phyloP scores from a whole-genome alignment of 1,140 invertebrate genomes.

The Rhizoglyphus robini region DNA sequence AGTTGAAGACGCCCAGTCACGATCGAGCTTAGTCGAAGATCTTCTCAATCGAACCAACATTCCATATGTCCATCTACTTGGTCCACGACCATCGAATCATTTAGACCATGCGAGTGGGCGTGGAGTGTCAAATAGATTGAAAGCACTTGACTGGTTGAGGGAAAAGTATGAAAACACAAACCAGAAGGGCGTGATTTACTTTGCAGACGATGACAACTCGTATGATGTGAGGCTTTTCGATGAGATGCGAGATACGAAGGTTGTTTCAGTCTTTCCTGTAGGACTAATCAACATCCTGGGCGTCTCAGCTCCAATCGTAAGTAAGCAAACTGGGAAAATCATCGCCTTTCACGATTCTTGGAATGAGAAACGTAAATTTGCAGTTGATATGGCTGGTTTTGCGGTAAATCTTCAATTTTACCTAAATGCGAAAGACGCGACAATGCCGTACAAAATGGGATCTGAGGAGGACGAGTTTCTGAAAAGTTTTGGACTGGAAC shows the following conservation, averaged over 20 bases:
- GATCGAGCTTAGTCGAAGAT: slow-evolving; percentile 59
- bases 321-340: slow-evolving; percentile 46
- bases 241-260: slow-evolving; percentile 69
- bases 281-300: slow-evolving; percentile 79
- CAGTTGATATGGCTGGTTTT: too few species aligned
- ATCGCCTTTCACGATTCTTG: slow-evolving; percentile 57
- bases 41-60: slow-evolving; percentile 48
- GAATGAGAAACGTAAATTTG: slow-evolving; percentile 77
- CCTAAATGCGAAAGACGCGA: slow-evolving; percentile 54
- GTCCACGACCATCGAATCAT: slow-evolving; percentile 60
- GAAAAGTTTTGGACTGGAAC: slow-evolving; percentile 53
- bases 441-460: slow-evolving; percentile 70
- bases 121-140: slow-evolving; percentile 86
- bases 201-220: slow-evolving; percentile 96
- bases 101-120: slow-evolving; percentile 54
- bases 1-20: slow-evolving; percentile 67
- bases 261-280: slow-evolving; percentile 92
- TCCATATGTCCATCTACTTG: slow-evolving; percentile 54
- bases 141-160: slow-evolving; percentile 70
- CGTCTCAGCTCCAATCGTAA: slow-evolving; percentile 61
- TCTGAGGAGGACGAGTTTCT: slow-evolving; percentile 85
- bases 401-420: slow-evolving; percentile 71
- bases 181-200: slow-evolving; percentile 83
- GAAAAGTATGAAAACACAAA: slow-evolving; percentile 46
- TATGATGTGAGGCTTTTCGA: slow-evolving; percentile 77